Evolutionary conservation across 2,888 invertebrate species (phyloP).

Genomic region (Neria commutata): DNA sequence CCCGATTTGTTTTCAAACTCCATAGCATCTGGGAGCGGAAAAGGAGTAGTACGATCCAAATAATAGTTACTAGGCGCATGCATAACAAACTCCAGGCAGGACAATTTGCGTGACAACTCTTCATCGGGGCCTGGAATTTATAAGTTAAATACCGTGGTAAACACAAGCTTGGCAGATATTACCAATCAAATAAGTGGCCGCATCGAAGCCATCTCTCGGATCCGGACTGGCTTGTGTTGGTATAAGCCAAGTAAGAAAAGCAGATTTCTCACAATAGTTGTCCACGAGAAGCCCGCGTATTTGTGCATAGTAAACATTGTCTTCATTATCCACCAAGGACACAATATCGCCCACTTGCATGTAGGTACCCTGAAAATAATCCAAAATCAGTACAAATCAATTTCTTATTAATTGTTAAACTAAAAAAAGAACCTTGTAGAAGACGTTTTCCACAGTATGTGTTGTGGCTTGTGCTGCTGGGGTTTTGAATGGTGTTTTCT

Average conservation of each 20-base stretch:
- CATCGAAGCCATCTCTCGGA: conserved; percentile 80
- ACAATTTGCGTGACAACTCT: conserved; percentile 82
- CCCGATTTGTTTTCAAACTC: conserved; percentile 63
- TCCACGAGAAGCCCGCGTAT: conserved; percentile 87
- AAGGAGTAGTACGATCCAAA: conserved; percentile 76
- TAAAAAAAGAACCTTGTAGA: conserved; percentile 68
- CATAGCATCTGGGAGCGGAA: conserved; percentile 66
- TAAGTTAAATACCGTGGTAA: background rate
- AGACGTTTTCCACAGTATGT: conserved; percentile 77
- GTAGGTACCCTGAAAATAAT: conserved; percentile 68
- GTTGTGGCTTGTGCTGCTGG: conserved; percentile 82
- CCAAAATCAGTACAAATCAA: background rate
- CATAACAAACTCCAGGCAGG: conserved; percentile 90
- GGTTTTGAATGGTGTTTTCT: conserved; percentile 80
- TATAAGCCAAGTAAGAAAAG: conserved; percentile 88
- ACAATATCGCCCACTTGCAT: conserved; percentile 92
- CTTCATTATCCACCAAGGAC: conserved; percentile 77
- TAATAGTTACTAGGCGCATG: conserved; percentile 93
- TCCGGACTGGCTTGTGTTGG: conserved; percentile 83
- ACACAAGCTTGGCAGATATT: background rate
- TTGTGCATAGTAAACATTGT: conserved; percentile 86
- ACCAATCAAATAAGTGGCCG: conserved; percentile 89
- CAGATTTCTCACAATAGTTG: conserved; percentile 92
- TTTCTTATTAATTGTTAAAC: too few relatives aligned
- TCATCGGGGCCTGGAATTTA: conserved; percentile 77